Evolutionary conservation across 2,113 vertebrate genomes (phyloP).

Genomic region (Erythrocercus mccallii): DNA sequence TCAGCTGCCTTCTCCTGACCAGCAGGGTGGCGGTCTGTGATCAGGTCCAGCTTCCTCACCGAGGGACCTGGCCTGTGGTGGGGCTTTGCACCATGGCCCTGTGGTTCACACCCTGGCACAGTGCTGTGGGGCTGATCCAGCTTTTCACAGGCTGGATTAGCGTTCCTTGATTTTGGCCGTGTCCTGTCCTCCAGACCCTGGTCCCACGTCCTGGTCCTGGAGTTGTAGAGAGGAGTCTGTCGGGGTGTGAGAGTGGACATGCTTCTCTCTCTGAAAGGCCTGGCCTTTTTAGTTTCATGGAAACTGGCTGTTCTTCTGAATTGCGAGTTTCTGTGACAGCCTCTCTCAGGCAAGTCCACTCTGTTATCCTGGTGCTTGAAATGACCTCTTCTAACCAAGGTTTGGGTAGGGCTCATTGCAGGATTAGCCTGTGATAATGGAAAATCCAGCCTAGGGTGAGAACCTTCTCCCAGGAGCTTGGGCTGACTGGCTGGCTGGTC

Average conservation of each 20-base stretch:
- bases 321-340: constrained; percentile 73
- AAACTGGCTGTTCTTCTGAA: constrained; percentile 93
- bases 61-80: constrained; percentile 28
- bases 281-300: constrained; percentile 82
- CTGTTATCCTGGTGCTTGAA: constrained; percentile 78
- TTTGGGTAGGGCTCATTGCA: constrained; percentile 65
- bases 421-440: constrained; percentile 8
- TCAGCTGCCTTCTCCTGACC: constrained; percentile 56
- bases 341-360: constrained; percentile 80
- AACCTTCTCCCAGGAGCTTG: constrained; percentile 52
- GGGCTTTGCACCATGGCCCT: neutral
- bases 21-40: constrained; percentile 6
- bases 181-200: constrained; percentile 68
- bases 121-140: constrained; percentile 47
- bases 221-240: constrained; percentile 76
- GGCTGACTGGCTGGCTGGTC: constrained; percentile 62
- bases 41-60: constrained; percentile 55
- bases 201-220: constrained; percentile 76
- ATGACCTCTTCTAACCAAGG: constrained; percentile 67
- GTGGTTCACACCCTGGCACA: neutral
- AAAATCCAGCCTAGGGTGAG: constrained; percentile 73
- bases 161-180: constrained; percentile 50
- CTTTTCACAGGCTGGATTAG: constrained; percentile 36
- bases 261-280: constrained; percentile 89
- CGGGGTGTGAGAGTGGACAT: constrained; percentile 80